A percentile compares a stretch with the other conserved stretches of the same genome.
These are phyloP conservation scores for Rhamphomyia laevipes DNA, from an alignment of 2,888 invertebrate genomes.

Conservation along the genomic window DNA sequence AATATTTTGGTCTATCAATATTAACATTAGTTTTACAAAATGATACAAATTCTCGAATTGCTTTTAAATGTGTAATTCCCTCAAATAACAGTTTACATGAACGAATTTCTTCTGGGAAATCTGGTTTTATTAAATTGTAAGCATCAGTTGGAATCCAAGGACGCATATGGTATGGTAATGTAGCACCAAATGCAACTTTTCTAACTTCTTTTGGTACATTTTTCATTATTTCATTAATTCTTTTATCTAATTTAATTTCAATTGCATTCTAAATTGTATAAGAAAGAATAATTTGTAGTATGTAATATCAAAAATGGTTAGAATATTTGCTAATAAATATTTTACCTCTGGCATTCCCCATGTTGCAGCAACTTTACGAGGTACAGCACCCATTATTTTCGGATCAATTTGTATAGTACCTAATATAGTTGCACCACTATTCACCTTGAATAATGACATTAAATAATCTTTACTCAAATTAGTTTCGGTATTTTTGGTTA, in stretches of 20 bases:
- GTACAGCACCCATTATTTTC: conserved; percentile 31
- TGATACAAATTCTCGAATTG: conserved; percentile 28
- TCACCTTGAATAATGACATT: conserved; percentile 33
- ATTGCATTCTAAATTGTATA: conserved; percentile 20
- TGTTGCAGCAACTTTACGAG: conserved; percentile 31
- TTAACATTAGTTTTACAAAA: conserved; percentile 26
- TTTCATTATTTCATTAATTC: conserved; percentile 22
- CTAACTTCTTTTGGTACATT: conserved; percentile 17
- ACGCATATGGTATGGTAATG: conserved; percentile 27
- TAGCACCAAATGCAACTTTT: conserved; percentile 32
- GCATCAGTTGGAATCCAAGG: conserved; percentile 23
- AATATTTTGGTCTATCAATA: conserved; percentile 26
- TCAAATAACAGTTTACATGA: conserved; percentile 31
- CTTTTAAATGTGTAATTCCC: conserved; percentile 33
- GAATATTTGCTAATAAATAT: background rate
- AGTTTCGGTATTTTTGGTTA: conserved; percentile 26
- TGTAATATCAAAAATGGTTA: background rate
- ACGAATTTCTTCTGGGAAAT: conserved; percentile 30
- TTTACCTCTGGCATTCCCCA: conserved; percentile 32
- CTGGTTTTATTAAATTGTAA: conserved; percentile 25
- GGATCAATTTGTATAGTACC: conserved; percentile 32
- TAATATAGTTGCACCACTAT: conserved; percentile 21
- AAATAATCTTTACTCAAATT: conserved; percentile 30
- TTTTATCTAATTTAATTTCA: conserved; percentile 31
- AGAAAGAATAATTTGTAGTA: background rate